Evolutionary conservation across 2,888 invertebrate species (phyloP), one percentile per base, ranked within the genome.

Genomic region (Melanostoma mellinum): DNA sequence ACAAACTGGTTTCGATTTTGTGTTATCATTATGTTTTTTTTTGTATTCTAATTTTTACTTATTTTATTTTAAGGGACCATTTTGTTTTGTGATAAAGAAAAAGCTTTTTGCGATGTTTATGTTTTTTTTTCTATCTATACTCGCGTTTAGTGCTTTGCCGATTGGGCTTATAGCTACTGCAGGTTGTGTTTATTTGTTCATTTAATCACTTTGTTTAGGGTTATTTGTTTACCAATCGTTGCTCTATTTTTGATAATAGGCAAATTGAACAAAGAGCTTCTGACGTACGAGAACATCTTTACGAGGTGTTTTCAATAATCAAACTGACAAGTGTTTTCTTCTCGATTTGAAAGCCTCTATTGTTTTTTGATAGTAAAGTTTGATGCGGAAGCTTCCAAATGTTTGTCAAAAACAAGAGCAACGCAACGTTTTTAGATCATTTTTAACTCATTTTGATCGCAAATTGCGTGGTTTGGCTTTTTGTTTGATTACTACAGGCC

Each of bases 1-100:
- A 38, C 36, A 72, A 77, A 78, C 78, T 72, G 60, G 72, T 72
- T 78, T 65, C 10, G 46, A 67, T 20, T 10, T 2, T 72, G 44
- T 67, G 52, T 48, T 78, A 73, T 78, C 78, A 58, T 32, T 33
- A 50, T 42, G 10, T 50, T 50, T 30, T 69, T n/a, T 58, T 61
- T 36, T 3, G 44, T n/a, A 33, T 56, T 56, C 20, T 38, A 44
- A 10, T 9, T 44, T 44, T 44, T 4, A 8, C 32, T 3, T 40
- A 30, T 38, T 4, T 6, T 9, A 44, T 35, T 42, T 6, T 72
- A 5, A 38, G 38, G 46, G 4, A 60, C 46, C 38, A 48, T 32
- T 79, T 73, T 67, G 33, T 73, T 48, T 56, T 42, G 6, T 68
- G 68, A 73, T 73, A 73, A 73, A 8, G 32, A 68, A 53, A 36